These are phyloP conservation scores for Paracentrotus lividus DNA, from an alignment of 53 echinoderm and acorn worm genomes.

Conservation along the genomic window DNA sequence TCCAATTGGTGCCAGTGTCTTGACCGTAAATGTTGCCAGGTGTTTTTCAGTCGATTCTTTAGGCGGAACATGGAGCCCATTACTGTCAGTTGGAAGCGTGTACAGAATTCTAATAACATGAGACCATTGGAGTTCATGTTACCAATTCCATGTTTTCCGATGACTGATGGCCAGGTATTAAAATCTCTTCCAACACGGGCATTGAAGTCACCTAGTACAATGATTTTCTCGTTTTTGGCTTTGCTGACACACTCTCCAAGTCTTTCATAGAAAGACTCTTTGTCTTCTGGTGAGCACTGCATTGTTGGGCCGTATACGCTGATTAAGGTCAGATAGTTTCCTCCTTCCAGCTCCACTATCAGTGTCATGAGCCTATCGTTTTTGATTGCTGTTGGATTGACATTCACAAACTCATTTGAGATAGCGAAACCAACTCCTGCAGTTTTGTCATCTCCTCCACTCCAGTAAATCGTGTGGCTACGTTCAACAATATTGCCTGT, in stretches of 20 bases:
- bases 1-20: slow-evolving; percentile 67
- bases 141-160: slow-evolving; percentile 62
- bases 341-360: not conserved
- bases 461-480: slow-evolving; percentile 44
- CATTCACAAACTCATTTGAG: slow-evolving; percentile 1
- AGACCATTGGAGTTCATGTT: slow-evolving; percentile 49
- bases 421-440: slow-evolving; percentile 42
- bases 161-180: slow-evolving; percentile 58
- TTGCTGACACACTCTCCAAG: slow-evolving; percentile 38
- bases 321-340: slow-evolving; percentile 12
- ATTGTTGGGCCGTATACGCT: slow-evolving; percentile 47
- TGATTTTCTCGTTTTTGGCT: slow-evolving; percentile 8
- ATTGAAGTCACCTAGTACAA: slow-evolving; percentile 32
- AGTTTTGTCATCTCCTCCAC: slow-evolving; percentile 16
- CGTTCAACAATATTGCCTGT: not conserved
- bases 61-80: slow-evolving; percentile 68
- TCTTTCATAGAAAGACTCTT: slow-evolving; percentile 39
- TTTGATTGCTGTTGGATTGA: slow-evolving; percentile 2
- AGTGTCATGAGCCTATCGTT: slow-evolving; percentile 34
- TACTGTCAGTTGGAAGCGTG: slow-evolving; percentile 43
- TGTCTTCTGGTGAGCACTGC: slow-evolving; percentile 56
- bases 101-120: slow-evolving; percentile 64
- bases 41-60: slow-evolving; percentile 64
- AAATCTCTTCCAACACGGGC: slow-evolving; percentile 16
- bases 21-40: slow-evolving; percentile 62